phyloP scores from a whole-genome alignment of 2,113 vertebrate species.

The Thamnaconus septentrionalis region DNA sequence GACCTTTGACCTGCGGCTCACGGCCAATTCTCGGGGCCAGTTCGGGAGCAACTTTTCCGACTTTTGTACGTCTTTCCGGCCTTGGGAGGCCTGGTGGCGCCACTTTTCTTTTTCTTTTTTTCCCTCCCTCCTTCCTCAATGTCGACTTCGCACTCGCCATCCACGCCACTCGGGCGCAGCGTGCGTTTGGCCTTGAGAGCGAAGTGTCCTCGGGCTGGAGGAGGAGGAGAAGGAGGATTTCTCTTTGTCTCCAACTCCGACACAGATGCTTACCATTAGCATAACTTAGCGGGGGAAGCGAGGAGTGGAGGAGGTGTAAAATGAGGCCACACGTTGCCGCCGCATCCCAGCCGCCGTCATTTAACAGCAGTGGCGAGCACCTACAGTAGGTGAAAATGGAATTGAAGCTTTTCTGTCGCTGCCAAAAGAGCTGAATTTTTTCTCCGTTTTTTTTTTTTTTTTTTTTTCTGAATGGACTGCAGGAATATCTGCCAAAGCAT shows the following conservation, averaged over 20 bases:
- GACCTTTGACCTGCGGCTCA: too few relatives aligned
- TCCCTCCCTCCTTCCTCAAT: slow-evolving; percentile 36
- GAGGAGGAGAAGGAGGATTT: slow-evolving; percentile 52
- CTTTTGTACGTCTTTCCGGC: too few relatives aligned
- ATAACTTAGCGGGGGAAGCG: slow-evolving; percentile 72
- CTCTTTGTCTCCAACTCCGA: slow-evolving; percentile 69
- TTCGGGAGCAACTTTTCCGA: background rate
- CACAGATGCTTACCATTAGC: slow-evolving; percentile 72
- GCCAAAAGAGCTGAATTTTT: slow-evolving; percentile 68
- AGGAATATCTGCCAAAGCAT: slow-evolving; percentile 67
- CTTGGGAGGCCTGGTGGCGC: background rate
- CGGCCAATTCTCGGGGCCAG: too few relatives aligned
- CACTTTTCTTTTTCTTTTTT: too few relatives aligned
- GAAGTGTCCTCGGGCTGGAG: slow-evolving; percentile 63
- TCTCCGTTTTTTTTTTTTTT: background rate
- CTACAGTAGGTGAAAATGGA: slow-evolving; percentile 74
- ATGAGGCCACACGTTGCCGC: slow-evolving; percentile 67
- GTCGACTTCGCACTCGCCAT: slow-evolving; percentile 43
- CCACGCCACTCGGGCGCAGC: slow-evolving; percentile 44
- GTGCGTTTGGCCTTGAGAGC: slow-evolving; percentile 45
- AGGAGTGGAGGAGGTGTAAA: slow-evolving; percentile 71
- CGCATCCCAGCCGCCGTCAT: slow-evolving; percentile 57
- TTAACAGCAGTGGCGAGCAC: slow-evolving; percentile 64
- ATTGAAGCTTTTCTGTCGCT: slow-evolving; percentile 53
- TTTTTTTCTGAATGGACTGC: slow-evolving; percentile 64